Evolutionary conservation across 1,140 invertebrate genomes (phyloP), one percentile per base, ranked within the genome.

Genomic region (Hylaeus anthracinus): DNA sequence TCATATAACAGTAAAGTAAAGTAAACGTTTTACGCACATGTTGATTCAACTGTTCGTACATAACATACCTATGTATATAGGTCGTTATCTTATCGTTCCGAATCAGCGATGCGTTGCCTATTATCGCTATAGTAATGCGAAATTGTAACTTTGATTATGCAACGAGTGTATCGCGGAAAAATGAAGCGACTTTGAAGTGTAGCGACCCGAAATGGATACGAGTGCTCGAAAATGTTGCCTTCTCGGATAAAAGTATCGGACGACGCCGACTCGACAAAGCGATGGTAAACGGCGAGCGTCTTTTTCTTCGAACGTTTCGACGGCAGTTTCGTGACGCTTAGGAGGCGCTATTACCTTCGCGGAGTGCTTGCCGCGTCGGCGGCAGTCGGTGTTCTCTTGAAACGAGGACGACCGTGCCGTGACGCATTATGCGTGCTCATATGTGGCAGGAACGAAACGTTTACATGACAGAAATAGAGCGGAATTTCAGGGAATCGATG

Each of bases 371-470:
- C 43, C 5, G 43, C 43, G 43, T 45, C 26, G 26, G 26, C 26
- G 26, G 26, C 0, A 0, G 26, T 26, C 26, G 43, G 43, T 48
- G 80, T 71, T 53, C 79, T 53, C 75, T 86, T 63, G 85, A 86
- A 86, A 86, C 71, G 85, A 77, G 85, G 85, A 83, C 85, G 85
- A 80, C 56, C 72, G 66, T 86, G 71, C 63, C 85, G 83, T 82
- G 72, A 77, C 74, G 82, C 77, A 85, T 86, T 86, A 86, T 85
- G 66, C 85, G 85, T 82, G 81, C 66, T 79, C 80, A 82, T 79
- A 85, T 71, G 74, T 75, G 73, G 70, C 73, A 61, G 64, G 65
- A 78, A 39, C 72, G 77, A 15, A 58, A 58, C 26, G 43, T 78
- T 53, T 72, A 15, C 48, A 58, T n/a, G 72, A 69, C 71, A 45